These are phyloP conservation scores for Portunus trituberculatus DNA, from an alignment of 1,140 invertebrate species.

Conservation along the genomic window DNA sequence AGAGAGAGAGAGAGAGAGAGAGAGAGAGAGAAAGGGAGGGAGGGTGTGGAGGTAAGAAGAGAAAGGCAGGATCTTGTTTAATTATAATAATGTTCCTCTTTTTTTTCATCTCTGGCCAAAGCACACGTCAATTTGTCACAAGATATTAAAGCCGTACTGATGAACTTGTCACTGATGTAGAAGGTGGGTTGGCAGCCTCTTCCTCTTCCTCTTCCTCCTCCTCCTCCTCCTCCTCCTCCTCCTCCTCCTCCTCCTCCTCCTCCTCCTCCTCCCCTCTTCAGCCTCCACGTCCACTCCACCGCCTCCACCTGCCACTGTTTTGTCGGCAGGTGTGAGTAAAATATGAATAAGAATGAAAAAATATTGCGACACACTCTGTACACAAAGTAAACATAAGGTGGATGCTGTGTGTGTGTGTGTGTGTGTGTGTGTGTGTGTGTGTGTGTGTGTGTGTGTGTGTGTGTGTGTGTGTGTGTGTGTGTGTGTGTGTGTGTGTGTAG, in stretches of 20 bases:
- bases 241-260: neutral
- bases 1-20: slow-evolving; percentile 44
- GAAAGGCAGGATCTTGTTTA: slow-evolving; percentile 48
- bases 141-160: slow-evolving; percentile 54
- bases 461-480: slow-evolving; percentile 12
- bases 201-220: neutral
- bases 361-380: neutral
- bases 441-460: neutral
- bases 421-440: neutral
- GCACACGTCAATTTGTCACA: slow-evolving; percentile 68
- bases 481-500: slow-evolving; percentile 31
- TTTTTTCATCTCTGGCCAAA: slow-evolving; percentile 54
- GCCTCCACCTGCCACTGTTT: neutral
- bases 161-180: slow-evolving; percentile 41
- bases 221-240: neutral
- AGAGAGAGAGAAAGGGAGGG: neutral
- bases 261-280: too few species aligned
- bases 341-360: neutral
- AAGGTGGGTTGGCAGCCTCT: neutral
- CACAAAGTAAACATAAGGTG: neutral
- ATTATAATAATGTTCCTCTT: slow-evolving; percentile 70
- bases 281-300: too few species aligned
- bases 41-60: neutral
- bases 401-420: neutral
- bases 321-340: slow-evolving; percentile 56